phyloP scores from a whole-genome alignment of 2,888 invertebrate species.

The Apoda limacodes region DNA sequence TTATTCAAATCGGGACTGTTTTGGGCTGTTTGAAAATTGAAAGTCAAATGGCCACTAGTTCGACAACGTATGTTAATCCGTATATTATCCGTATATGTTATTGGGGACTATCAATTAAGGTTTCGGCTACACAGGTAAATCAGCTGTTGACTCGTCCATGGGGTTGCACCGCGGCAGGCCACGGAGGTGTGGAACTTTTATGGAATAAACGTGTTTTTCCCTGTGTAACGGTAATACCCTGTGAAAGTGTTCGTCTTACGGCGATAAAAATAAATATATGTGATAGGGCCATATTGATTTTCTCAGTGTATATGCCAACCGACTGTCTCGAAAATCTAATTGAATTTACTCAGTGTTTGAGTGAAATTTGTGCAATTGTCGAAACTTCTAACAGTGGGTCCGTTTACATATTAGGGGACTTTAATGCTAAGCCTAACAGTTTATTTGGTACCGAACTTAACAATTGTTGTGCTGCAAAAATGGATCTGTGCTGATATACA shows the following conservation, averaged over 20 bases:
- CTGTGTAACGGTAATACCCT: conserved; percentile 11
- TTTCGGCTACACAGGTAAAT: conserved; percentile 17
- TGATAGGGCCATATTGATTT: conserved; percentile 9
- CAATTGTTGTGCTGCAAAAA: neutral
- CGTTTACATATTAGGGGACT: conserved; percentile 15
- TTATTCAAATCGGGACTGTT: too few species aligned
- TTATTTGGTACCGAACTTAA: conserved; percentile 11
- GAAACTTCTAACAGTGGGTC: conserved; percentile 14
- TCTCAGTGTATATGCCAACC: conserved; percentile 19
- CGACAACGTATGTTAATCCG: too few species aligned
- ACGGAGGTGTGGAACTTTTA: conserved; percentile 19
- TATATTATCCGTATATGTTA: too few species aligned
- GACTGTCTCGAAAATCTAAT: conserved; percentile 14
- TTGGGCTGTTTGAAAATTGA: too few species aligned
- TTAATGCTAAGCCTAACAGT: conserved; percentile 13
- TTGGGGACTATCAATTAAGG: conserved; percentile 11
- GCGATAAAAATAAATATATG: conserved; percentile 13
- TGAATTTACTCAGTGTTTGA: conserved; percentile 17
- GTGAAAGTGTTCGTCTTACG: conserved; percentile 13
- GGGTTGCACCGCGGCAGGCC: conserved; percentile 13
- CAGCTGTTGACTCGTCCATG: conserved; percentile 17
- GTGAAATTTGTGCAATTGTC: conserved; percentile 16
- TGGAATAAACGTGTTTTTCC: conserved; percentile 15
- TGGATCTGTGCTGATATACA: conserved; percentile 1
- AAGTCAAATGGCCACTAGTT: too few species aligned